Base-by-base conservation (phyloP, 2,113 vertebrate genomes). In the Agapornis roseicollis region DNA sequence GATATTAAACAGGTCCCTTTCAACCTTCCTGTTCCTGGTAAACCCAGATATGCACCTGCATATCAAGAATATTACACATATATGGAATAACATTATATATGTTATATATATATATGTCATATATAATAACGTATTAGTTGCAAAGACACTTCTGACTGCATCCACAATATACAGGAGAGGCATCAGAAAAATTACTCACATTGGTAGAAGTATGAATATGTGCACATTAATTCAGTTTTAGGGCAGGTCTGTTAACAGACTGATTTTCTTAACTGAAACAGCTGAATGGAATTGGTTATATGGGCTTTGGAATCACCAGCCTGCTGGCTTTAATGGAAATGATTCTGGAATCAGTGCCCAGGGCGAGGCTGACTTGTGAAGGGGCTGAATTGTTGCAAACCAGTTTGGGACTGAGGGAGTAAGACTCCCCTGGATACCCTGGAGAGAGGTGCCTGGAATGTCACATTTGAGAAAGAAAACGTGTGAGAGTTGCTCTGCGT, bases 381-480 rank as follows among this genome's bases (percentile, higher is more conserved):
- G 25, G 46, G 11, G 9, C 4, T 25, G 4, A 65, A 47, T 28
- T 42, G 2, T 35, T 74, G 50, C 42, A 66, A 74, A 52, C 25
- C 4, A 5, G 2, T 84, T 89, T 69, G 47, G 14, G 35, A 33
- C 7, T n/a, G 29, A 6, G n/a, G 27, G 10, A 9, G 35, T 76
- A 85, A 61, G 58, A 2, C 3, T 61, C 11, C 11, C 15, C 41
- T 58, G 18, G 41, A 39, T 35, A 8, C 2, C 9, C 44, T 2
- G 1, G 18, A 53, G 29, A 81, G 15, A 8, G 2, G 8, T 33
- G 44, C 11, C 37, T 13, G 18, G n/a, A 56, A 47, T 7, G 25
- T 56, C 28, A 12, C 0, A 0, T 61, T 37, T 4, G 5, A 53
- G 50, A 39, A 68, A 25, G 31, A 0, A 63, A 85, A 55, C 4